Evolutionary conservation across 2,888 invertebrate species (phyloP).

Genomic region (Melieria crassipennis): DNA sequence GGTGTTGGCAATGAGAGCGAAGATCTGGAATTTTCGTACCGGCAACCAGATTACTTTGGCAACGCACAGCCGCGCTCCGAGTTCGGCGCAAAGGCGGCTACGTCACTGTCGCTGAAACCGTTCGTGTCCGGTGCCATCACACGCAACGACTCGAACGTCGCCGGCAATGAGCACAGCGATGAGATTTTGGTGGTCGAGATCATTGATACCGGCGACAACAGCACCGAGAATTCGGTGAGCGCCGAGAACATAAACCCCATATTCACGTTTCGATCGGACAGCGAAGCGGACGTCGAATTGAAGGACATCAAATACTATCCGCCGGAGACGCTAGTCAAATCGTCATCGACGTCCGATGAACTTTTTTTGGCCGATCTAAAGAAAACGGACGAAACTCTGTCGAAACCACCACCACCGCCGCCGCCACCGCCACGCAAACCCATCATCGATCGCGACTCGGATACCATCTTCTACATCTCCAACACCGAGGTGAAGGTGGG

Average conservation of each 20-base stretch:
- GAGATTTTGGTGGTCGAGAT: conserved; percentile 64
- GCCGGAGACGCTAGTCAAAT: conserved; percentile 45
- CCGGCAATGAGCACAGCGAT: conserved; percentile 52
- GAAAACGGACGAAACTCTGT: conserved; percentile 22
- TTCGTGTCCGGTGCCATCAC: neutral
- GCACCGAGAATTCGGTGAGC: conserved; percentile 49
- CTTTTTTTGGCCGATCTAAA: conserved; percentile 58
- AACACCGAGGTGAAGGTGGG: conserved; percentile 66
- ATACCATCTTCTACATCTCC: conserved; percentile 66
- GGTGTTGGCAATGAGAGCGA: conserved; percentile 61
- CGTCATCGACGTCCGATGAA: conserved; percentile 54
- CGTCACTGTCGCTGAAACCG: conserved; percentile 1
- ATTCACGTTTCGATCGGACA: conserved; percentile 51
- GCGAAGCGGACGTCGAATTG: conserved; percentile 43
- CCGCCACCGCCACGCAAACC: conserved; percentile 51
- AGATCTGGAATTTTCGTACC: conserved; percentile 62
- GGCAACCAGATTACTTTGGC: conserved; percentile 48
- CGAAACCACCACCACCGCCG: conserved; percentile 51
- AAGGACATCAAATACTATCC: conserved; percentile 47
- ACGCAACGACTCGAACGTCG: conserved; percentile 12
- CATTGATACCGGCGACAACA: conserved; percentile 56
- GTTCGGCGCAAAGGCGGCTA: neutral
- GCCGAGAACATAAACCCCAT: conserved; percentile 52
- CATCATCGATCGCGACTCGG: conserved; percentile 62
- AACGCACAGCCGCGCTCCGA: conserved; percentile 14